Base-by-base conservation (phyloP, 2,113 vertebrate genomes). In the Blennius ocellaris region DNA sequence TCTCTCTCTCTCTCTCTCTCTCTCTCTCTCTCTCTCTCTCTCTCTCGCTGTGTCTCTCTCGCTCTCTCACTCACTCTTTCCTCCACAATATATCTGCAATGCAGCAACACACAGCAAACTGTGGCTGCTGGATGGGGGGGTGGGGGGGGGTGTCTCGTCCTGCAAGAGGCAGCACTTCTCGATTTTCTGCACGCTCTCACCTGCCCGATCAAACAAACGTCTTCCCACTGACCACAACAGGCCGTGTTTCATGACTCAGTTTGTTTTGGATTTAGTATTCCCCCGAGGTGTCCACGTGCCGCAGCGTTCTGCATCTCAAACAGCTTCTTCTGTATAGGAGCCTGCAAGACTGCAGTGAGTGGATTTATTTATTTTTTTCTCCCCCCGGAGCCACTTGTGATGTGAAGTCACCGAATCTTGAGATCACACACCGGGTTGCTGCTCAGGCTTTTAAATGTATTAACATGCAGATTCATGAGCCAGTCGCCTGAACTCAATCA, bases 81-180 rank as follows among this genome's bases (percentile, higher is more conserved):
- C 62, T 64, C 53, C 71, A 78, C 76, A 49, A 75, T 40, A 50
- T 82, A 90, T 92, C 93, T 93, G 93, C 93, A 93, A 90, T 93
- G 93, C 93, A 93, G 83, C 87, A 93, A 69, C 21, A 74, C 73
- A 48, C 81, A 78, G 83, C 79, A 69, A 69, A 63, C 87, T 69
- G 74, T 67, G 38, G 37, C 78, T 78, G 74, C 71, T 78, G 70
- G 56, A 64, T 67, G 68, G 57, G 56, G 21, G 21, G 21, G 21
- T 2, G 21, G 21, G 21, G 21, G 21, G 21, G 21, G 21, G 55
- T 55, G 83, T 67, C 53, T 71, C 74, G 71, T 71, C 78, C 66
- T 78, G 73, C 87, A 69, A 62, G 43, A 71, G 62, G 63, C 70
- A 48, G 69, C 76, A 53, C 67, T 44, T 53, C 81, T 78, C 51